Evolutionary conservation across 2,797 vertebrate species (phyloP).

Genomic region (Mycteria americana): DNA sequence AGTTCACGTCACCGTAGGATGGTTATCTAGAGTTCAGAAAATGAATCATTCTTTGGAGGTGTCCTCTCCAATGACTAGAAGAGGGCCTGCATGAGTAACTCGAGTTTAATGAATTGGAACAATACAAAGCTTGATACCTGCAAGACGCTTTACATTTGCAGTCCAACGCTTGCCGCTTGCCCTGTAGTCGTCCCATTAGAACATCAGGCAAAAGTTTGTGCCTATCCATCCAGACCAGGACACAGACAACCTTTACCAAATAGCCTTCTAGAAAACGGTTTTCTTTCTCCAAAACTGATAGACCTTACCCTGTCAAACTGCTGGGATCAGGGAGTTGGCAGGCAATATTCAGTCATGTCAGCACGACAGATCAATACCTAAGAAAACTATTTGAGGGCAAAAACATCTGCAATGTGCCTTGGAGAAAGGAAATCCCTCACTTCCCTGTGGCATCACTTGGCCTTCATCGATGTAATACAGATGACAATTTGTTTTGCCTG

Average conservation of each 20-base stretch:
- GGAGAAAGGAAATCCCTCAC: background rate
- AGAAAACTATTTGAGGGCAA: background rate
- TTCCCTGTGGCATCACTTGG: background rate
- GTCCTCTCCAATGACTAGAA: background rate
- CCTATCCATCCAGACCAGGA: background rate
- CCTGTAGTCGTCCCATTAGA: background rate
- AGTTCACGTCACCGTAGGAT: background rate
- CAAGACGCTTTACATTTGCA: background rate
- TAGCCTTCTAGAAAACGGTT: background rate
- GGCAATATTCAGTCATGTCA: background rate
- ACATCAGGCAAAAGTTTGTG: background rate
- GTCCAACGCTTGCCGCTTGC: rapidly evolving
- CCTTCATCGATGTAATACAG: background rate
- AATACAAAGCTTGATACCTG: background rate
- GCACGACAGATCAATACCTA: background rate
- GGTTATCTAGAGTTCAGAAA: background rate
- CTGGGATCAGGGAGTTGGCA: background rate
- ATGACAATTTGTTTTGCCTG: background rate
- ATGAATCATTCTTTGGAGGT: background rate
- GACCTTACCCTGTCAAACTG: background rate
- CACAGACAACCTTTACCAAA: background rate
- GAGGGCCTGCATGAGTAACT: background rate
- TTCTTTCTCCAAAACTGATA: background rate
- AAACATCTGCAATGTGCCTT: background rate
- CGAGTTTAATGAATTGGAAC: background rate